A percentile compares a stretch with the other conserved stretches of the same genome.
phyloP scores from a whole-genome alignment of 2,797 vertebrate species.

The Microhierax caerulescens region DNA sequence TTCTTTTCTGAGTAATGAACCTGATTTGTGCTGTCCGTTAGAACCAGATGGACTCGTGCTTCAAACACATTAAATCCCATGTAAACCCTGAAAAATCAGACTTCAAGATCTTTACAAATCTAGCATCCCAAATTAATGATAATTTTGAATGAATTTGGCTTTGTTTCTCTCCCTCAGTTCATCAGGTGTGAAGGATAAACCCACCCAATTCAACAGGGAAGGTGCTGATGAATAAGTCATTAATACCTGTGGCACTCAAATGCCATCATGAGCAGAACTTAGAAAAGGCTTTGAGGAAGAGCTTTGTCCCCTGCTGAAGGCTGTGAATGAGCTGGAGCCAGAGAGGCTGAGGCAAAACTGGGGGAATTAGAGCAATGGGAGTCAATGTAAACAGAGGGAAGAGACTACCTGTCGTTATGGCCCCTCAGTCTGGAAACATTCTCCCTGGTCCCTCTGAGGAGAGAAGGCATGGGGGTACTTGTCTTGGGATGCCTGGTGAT shows the following conservation, averaged over 20 bases:
- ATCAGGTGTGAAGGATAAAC: background rate
- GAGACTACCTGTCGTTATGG: background rate
- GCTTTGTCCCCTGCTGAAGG: background rate
- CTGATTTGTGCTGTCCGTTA: background rate
- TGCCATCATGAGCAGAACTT: background rate
- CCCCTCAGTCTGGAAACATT: background rate
- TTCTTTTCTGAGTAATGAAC: background rate
- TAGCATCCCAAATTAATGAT: conserved; percentile 5
- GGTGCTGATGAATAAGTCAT: background rate
- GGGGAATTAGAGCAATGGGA: background rate
- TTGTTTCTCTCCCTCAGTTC: conserved; percentile 6
- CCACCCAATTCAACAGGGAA: background rate
- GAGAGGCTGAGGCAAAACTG: background rate
- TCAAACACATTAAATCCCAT: background rate
- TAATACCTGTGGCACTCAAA: background rate
- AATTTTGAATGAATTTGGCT: conserved; percentile 10
- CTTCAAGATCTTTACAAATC: background rate
- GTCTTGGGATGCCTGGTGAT: background rate
- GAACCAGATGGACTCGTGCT: background rate
- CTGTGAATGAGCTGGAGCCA: background rate
- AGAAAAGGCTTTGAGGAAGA: background rate
- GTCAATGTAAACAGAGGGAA: background rate
- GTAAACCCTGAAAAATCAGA: conserved; percentile 19
- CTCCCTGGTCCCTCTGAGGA: background rate
- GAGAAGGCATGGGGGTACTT: background rate